Percentiles rank a stretch among this genome's conserved stretches.
phyloP scores from a whole-genome alignment of 2,113 vertebrate genomes.

The Bujurquina vittata region DNA sequence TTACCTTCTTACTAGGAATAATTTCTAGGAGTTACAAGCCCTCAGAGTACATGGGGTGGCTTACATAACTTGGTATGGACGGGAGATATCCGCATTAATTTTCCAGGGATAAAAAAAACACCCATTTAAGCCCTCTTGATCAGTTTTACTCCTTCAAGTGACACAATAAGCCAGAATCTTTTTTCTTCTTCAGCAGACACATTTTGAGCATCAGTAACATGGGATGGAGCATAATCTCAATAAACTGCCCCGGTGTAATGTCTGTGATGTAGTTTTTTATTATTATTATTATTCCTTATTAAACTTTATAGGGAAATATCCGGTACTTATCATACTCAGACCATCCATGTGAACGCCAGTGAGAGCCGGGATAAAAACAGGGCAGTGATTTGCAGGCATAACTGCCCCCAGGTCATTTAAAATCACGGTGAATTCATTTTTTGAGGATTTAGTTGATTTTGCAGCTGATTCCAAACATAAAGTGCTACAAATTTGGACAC shows the following conservation, averaged over 20 bases:
- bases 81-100: fast-evolving
- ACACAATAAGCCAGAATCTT: no score
- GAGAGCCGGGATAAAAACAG: no score
- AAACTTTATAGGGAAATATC: no score
- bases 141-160: neutral
- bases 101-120: neutral
- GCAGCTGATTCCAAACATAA: neutral
- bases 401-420: no score
- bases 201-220: neutral
- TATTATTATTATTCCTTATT: no score
- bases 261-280: neutral
- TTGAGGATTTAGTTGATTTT: neutral
- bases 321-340: no score
- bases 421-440: neutral
- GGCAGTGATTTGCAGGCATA: no score
- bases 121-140: neutral
- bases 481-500: neutral
- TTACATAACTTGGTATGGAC: neutral
- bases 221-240: neutral
- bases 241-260: no score
- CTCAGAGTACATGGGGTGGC: neutral
- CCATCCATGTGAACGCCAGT: no score
- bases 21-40: neutral
- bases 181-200: neutral
- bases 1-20: neutral